phyloP scores from a whole-genome alignment of 2,113 vertebrate species.

The Pelmatolapia mariae region DNA sequence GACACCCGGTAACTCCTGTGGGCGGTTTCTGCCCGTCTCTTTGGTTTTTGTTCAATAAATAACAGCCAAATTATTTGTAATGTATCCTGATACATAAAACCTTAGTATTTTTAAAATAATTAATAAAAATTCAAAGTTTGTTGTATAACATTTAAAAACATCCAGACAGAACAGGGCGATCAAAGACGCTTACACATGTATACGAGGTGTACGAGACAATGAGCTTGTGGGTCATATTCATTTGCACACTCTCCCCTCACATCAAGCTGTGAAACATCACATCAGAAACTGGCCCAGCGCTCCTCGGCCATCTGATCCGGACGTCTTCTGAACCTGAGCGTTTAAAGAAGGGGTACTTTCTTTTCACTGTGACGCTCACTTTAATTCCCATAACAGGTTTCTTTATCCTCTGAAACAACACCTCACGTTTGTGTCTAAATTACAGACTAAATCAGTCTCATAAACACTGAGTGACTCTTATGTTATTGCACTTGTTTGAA shows the following conservation, averaged over 20 bases:
- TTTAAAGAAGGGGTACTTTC: not conserved
- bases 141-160: not conserved
- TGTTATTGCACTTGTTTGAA: not conserved
- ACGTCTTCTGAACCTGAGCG: not conserved
- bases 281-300: not conserved
- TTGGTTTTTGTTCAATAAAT: not conserved
- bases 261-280: not conserved
- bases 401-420: not conserved
- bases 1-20: not conserved
- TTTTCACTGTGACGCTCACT: not conserved
- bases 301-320: not conserved
- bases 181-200: not conserved
- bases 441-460: not conserved
- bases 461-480: not conserved
- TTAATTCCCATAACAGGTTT: not conserved
- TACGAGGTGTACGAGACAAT: not conserved
- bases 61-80: not conserved
- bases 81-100: not conserved
- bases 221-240: not conserved
- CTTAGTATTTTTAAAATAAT: not conserved
- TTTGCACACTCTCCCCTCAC: not conserved
- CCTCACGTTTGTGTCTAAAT: not conserved
- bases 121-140: not conserved
- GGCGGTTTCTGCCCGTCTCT: not conserved
- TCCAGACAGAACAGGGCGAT: not conserved